A percentile compares a stretch with the other conserved stretches of the same genome.
These are phyloP conservation scores for Lycaon pictus DNA, from an alignment of 2,113 vertebrate genomes.

Conservation along the genomic window DNA sequence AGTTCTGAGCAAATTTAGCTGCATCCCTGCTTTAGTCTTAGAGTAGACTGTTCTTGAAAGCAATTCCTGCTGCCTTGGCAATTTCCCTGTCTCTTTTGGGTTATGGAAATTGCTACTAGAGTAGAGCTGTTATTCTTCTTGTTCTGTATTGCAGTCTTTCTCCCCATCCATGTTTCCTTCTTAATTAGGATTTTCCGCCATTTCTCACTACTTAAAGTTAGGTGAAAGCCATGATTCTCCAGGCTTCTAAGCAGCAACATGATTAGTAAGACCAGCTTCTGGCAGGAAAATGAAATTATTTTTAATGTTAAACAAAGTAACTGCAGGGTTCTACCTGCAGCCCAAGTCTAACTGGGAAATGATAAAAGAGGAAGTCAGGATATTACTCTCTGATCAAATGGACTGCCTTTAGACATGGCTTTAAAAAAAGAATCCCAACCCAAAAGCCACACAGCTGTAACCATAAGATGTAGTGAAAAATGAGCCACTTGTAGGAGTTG, in stretches of 20 bases:
- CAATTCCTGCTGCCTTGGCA: slow-evolving; percentile 18
- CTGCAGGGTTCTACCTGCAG: slow-evolving; percentile 65
- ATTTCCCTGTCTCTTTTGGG: slow-evolving; percentile 25
- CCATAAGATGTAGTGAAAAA: background rate
- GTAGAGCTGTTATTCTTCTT: slow-evolving; percentile 46
- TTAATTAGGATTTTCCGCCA: slow-evolving; percentile 76
- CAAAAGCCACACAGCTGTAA: slow-evolving; percentile 26
- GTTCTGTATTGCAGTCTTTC: background rate
- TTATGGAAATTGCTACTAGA: slow-evolving; percentile 47
- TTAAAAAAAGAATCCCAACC: slow-evolving; percentile 28
- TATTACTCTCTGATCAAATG: slow-evolving; percentile 72
- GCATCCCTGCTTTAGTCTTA: background rate
- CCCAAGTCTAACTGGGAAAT: slow-evolving; percentile 57
- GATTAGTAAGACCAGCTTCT: slow-evolving; percentile 66
- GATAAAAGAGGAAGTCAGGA: slow-evolving; percentile 66
- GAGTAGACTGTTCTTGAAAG: slow-evolving; percentile 53
- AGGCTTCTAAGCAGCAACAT: slow-evolving; percentile 45
- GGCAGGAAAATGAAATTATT: slow-evolving; percentile 72
- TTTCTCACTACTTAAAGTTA: slow-evolving; percentile 46
- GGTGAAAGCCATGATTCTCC: slow-evolving; percentile 52
- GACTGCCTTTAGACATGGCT: slow-evolving; percentile 64
- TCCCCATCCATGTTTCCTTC: background rate
- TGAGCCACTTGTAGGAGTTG: background rate
- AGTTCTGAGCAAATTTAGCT: background rate
- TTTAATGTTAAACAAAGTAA: slow-evolving; percentile 80